phyloP scores from a whole-genome alignment of 2,797 vertebrate species.

The Craterocephalus amniculus region DNA sequence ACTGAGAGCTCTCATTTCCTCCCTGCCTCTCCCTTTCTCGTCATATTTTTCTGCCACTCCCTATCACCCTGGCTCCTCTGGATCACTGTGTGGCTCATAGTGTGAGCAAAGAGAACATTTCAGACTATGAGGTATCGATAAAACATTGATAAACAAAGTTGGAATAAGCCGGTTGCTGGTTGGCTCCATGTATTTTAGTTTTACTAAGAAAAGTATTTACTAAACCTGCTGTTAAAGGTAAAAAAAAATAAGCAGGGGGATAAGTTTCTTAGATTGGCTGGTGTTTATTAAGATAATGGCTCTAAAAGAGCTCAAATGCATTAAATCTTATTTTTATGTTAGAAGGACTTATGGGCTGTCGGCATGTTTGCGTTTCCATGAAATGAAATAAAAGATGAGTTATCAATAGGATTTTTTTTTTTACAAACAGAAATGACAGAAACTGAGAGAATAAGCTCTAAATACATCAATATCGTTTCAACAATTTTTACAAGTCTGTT shows the following conservation, averaged over 20 bases:
- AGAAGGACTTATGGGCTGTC: not conserved
- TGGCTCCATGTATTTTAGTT: conserved; percentile 4
- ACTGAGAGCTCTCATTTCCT: conserved; percentile 80
- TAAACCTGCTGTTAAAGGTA: not conserved
- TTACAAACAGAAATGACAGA: conserved; percentile 4
- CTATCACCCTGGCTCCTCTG: conserved; percentile 62
- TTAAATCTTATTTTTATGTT: too few species aligned
- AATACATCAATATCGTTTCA: not conserved
- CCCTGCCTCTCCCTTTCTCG: conserved; percentile 63
- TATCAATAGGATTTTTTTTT: not conserved
- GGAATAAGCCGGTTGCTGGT: not conserved
- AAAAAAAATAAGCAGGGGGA: not conserved
- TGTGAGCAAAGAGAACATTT: conserved; percentile 36
- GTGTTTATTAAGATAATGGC: not conserved
- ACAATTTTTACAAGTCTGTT: not conserved
- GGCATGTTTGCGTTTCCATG: too few species aligned
- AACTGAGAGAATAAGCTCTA: not conserved
- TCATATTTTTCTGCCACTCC: conserved; percentile 63
- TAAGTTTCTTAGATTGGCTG: not conserved
- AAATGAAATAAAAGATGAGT: not conserved
- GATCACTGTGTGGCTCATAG: conserved; percentile 69
- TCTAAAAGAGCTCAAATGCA: not conserved
- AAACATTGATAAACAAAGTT: conserved; percentile 42
- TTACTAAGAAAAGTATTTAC: not conserved
- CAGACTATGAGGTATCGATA: conserved; percentile 18